Evolutionary conservation across 2,797 vertebrate species (phyloP).

Genomic region (Arrhamphus sclerolepis): DNA sequence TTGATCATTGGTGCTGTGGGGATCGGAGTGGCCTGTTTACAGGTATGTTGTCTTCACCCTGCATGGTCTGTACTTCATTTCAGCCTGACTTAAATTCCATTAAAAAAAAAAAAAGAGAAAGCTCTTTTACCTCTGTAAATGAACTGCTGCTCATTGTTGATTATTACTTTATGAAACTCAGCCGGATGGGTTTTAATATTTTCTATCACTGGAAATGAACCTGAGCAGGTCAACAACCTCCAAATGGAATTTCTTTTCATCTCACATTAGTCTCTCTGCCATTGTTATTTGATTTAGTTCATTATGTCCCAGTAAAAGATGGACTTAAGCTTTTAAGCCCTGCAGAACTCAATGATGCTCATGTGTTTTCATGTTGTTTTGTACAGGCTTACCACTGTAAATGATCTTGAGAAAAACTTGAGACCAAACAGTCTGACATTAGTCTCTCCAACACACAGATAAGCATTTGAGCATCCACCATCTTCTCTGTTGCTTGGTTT

Average conservation of each 20-base stretch:
- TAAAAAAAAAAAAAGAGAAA: background rate
- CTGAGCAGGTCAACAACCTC: slow-evolving; percentile 30
- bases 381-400: slow-evolving; percentile 13
- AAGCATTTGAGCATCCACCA: background rate
- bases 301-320: slow-evolving; percentile 27
- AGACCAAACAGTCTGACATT: slow-evolving; percentile 39
- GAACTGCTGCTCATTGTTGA: slow-evolving; percentile 16
- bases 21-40: slow-evolving; percentile 88
- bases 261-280: slow-evolving; percentile 19
- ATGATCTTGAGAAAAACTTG: slow-evolving; percentile 44
- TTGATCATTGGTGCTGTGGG: slow-evolving; percentile 87
- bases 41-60: slow-evolving; percentile 72
- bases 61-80: background rate
- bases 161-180: slow-evolving; percentile 4
- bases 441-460: background rate
- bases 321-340: slow-evolving; percentile 36
- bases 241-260: slow-evolving; percentile 52
- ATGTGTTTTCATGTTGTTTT: background rate
- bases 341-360: background rate
- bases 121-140: background rate
- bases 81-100: background rate
- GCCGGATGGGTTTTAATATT: slow-evolving; percentile 9
- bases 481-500: slow-evolving; percentile 9
- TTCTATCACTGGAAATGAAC: slow-evolving; percentile 43
- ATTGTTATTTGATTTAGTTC: slow-evolving; percentile 42